Percentiles rank a stretch among this genome's conserved stretches.
Conservation (phyloP, 2,888 invertebrate genomes). For the Athripsodes cinereus region DNA sequence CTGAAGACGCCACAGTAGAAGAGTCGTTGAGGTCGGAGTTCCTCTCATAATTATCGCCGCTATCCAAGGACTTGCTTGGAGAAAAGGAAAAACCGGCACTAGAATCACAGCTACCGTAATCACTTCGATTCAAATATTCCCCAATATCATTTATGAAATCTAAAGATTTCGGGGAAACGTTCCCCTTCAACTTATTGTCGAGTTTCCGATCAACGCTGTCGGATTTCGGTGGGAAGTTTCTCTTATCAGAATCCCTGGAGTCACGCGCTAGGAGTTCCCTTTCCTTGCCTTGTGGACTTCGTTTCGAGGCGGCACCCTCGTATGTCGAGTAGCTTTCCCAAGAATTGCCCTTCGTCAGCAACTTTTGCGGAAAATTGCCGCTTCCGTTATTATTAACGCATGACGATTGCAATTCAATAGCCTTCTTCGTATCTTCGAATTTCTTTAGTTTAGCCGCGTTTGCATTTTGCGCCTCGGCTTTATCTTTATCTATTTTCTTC, state of each 20-base stretch:
- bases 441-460: constrained; percentile 4
- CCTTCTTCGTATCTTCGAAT: constrained; percentile 13
- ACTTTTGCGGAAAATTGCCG: constrained; percentile 9
- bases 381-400: background rate
- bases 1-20: constrained; percentile 22
- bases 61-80: background rate
- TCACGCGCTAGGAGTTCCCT: background rate
- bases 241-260: constrained; percentile 3
- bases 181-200: background rate
- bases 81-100: background rate
- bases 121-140: constrained; percentile 11
- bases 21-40: constrained; percentile 9
- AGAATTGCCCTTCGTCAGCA: constrained; percentile 6
- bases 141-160: constrained; percentile 12
- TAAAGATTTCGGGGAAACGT: constrained; percentile 1
- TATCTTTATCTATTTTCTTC: constrained; percentile 11
- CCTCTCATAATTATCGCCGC: background rate
- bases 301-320: background rate
- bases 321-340: constrained; percentile 1
- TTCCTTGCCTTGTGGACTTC: background rate
- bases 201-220: background rate
- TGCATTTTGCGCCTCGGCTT: constrained; percentile 3
- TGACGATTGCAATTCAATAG: constrained; percentile 12
- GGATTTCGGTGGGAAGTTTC: constrained; percentile 11
- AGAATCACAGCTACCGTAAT: constrained; percentile 9